Evolutionary conservation across 2,113 vertebrate genomes (phyloP), one percentile per base, ranked within the genome.

Genomic region (Xenopus laevis): DNA sequence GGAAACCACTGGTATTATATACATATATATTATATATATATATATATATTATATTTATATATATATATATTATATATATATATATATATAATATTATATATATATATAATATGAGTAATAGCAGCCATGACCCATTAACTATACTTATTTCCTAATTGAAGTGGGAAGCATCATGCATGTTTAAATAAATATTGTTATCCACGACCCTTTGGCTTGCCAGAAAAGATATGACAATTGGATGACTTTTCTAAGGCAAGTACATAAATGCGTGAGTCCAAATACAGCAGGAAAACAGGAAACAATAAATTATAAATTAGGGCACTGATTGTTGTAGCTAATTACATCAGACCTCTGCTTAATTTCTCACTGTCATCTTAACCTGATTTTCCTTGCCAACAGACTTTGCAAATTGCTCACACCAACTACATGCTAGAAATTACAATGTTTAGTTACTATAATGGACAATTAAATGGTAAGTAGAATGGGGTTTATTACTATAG

Each of bases 301-400:
- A 91, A 94, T 95, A 95, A 95, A 95, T 95, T 93, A 94, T 90
- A 93, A 91, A 92, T 92, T 92, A 89, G 87, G 87, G 86, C 85
- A 89, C 91, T 93, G 94, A 95, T 94, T 95, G 92, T 92, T 89
- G 86, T 80, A 87, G 90, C 90, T 95, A 95, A 95, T 95, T 94
- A 88, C 90, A 95, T 95, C 93, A 94, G 85, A 91, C 87, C 89
- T 89, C 90, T 92, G 91, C 86, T 91, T 90, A 89, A 92, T 93
- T 92, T 92, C 90, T 93, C 89, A 86, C 88, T 92, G 89, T 94
- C 92, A 91, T 89, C 87, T 79, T 93, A 93, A 94, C 89, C 82
- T 83, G 89, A 94, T 95, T 94, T 92, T 86, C 67, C 89, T 87
- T 89, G 83, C 91, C 88, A 90, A 89, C 90, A 91, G 91, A 87